phyloP scores from a whole-genome alignment of 2,113 vertebrate species.

The Numenius arquata region DNA sequence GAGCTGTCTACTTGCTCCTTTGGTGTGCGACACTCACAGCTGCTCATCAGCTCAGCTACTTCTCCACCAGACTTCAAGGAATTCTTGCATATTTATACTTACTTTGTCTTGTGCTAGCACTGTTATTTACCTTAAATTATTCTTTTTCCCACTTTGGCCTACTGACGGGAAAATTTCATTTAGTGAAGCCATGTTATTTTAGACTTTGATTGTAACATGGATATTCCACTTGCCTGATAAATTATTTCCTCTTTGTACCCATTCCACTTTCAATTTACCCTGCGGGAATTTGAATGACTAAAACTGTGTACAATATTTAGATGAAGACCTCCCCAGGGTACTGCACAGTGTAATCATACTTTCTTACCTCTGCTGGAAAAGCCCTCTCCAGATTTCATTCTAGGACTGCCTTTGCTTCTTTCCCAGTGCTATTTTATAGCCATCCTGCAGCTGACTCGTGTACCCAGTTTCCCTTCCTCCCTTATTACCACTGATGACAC shows the following conservation, averaged over 20 bases:
- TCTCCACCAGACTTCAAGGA: background rate
- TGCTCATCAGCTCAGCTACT: background rate
- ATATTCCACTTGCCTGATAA: background rate
- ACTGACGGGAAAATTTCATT: background rate
- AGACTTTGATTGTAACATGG: background rate
- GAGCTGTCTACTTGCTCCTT: fast-evolving
- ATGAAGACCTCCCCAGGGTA: background rate
- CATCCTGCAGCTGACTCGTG: background rate
- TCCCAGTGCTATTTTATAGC: background rate
- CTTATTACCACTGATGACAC: background rate
- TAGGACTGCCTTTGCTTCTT: background rate
- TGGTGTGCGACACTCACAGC: background rate
- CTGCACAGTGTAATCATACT: background rate
- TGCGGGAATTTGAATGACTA: background rate
- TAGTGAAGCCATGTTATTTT: background rate
- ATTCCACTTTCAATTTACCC: background rate
- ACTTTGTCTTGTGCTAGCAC: background rate
- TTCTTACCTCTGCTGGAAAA: background rate
- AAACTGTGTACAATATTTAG: background rate
- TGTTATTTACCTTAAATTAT: background rate
- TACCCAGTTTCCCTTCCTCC: background rate
- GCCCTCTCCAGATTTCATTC: background rate
- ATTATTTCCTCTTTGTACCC: background rate
- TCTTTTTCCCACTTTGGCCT: background rate
- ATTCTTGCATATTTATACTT: background rate